phyloP scores from a whole-genome alignment of 2,797 vertebrate genomes.

The Liasis olivaceus region DNA sequence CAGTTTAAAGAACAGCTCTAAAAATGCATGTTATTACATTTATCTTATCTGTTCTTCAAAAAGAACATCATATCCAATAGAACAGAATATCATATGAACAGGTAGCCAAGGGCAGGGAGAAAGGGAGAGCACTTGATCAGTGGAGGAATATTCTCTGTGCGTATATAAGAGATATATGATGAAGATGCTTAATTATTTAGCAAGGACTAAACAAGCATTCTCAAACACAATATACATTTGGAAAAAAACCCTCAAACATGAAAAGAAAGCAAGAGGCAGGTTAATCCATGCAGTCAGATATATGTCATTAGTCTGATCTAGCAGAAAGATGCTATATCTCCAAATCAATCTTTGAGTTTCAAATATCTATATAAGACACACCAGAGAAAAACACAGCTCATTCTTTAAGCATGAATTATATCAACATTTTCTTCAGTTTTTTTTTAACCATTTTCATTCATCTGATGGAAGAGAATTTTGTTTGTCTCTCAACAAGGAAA shows the following conservation, averaged over 20 bases:
- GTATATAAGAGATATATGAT: neutral
- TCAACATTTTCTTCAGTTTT: too few relatives aligned
- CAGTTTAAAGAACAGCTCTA: neutral
- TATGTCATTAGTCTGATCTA: neutral
- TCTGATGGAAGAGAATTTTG: too few relatives aligned
- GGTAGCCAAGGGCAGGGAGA: neutral
- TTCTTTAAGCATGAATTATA: too few relatives aligned
- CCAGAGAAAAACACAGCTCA: neutral
- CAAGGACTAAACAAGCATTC: neutral
- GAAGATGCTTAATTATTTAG: neutral
- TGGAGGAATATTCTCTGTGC: neutral
- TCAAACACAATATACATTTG: neutral
- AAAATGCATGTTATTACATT: neutral
- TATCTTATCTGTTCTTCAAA: neutral
- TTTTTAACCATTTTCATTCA: too few relatives aligned
- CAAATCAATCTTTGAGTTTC: neutral
- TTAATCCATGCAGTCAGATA: neutral
- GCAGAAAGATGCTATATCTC: neutral
- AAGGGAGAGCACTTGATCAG: neutral
- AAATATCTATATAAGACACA: neutral
- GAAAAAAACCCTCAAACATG: too few relatives aligned
- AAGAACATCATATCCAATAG: neutral
- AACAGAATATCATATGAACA: neutral
- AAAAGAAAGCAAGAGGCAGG: too few relatives aligned
- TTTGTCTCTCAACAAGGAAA: too few relatives aligned